Percentiles rank a stretch among this genome's conserved stretches.
These are phyloP conservation scores for Semicossyphus pulcher DNA, from an alignment of 2,113 vertebrate species.

Conservation along the genomic window DNA sequence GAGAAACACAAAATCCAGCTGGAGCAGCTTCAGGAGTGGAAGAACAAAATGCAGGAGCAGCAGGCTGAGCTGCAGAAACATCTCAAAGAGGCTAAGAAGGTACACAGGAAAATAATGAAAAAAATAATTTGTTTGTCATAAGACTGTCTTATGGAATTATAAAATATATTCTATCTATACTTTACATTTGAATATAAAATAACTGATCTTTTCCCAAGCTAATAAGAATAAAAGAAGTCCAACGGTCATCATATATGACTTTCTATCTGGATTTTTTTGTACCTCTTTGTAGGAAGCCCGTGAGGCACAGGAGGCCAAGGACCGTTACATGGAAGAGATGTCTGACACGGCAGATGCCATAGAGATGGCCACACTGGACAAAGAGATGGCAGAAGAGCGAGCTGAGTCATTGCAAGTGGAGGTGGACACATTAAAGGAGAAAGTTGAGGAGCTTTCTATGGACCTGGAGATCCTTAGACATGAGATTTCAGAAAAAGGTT, in stretches of 20 bases:
- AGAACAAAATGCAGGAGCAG: constrained; percentile 98
- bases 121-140: no score
- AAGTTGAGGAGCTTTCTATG: constrained; percentile 92
- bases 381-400: constrained; percentile 98
- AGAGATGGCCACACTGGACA: constrained; percentile 98
- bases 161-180: no score
- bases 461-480: constrained; percentile 97
- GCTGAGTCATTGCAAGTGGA: constrained; percentile 97
- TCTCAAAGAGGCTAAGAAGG: constrained; percentile 97
- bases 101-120: constrained; percentile 46
- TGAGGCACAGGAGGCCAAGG: constrained; percentile 94
- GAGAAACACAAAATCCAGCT: constrained; percentile 98
- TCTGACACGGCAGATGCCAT: constrained; percentile 95
- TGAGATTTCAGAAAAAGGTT: constrained; percentile 98
- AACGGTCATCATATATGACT: neutral
- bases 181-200: neutral
- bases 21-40: constrained; percentile 99
- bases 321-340: constrained; percentile 99
- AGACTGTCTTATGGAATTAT: neutral
- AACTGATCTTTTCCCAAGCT: neutral
- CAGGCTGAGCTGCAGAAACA: constrained; percentile 94
- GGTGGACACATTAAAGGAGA: constrained; percentile 93
- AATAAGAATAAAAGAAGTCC: neutral
- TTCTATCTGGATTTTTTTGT: neutral
- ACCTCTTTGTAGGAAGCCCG: constrained; percentile 64